Evolutionary conservation across 64 coral and sea anemone genomes (phyloP).

Genomic region (Acropora tenuis): DNA sequence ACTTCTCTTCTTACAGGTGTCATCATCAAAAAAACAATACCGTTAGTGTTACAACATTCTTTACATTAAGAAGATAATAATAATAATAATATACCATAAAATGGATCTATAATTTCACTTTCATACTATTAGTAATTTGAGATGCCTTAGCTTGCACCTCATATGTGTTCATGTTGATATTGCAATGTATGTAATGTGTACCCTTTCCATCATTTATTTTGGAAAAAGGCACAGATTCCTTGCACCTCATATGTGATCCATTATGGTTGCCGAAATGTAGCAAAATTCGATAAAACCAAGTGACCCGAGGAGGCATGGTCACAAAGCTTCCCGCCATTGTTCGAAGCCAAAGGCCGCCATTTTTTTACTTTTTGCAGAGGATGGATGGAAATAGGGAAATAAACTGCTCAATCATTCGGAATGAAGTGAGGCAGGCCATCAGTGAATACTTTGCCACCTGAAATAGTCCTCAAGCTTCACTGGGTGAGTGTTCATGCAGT

Average conservation of each 20-base stretch:
- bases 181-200: neutral
- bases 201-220: neutral
- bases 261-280: conserved; percentile 86
- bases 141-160: neutral
- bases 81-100: neutral
- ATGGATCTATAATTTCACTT: conserved; percentile 1
- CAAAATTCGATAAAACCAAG: conserved; percentile 56
- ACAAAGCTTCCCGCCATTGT: too few species aligned
- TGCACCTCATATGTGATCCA: too few species aligned
- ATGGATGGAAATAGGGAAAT: too few species aligned
- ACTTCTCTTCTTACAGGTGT: too few species aligned
- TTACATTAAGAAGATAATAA: too few species aligned
- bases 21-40: neutral
- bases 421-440: conserved; percentile 19
- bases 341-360: too few species aligned
- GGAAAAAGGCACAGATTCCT: too few species aligned
- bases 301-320: too few species aligned
- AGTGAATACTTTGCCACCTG: neutral
- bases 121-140: neutral
- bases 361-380: too few species aligned
- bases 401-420: conserved; percentile 8
- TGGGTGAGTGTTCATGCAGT: neutral
- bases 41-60: too few species aligned
- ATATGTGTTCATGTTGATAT: conserved; percentile 2
- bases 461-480: conserved; percentile 11